A percentile compares a stretch with the other conserved stretches of the same genome.
Conservation (phyloP, 2,797 vertebrate species). For the Acanthurus lineatus region DNA sequence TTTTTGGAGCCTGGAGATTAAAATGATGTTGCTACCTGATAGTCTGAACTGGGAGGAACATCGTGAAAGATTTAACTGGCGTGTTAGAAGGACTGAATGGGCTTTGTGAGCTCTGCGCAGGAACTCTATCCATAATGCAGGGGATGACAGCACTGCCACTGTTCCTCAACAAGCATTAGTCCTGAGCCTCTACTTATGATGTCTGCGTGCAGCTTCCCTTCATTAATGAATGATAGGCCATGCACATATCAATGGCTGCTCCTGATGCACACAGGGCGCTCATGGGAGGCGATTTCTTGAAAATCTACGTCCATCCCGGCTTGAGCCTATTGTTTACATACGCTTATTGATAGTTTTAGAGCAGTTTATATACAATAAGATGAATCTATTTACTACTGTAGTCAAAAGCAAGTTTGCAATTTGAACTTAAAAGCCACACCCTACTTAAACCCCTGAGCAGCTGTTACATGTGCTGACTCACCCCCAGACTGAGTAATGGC, state of each 20-base stretch:
- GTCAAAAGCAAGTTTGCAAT: constrained; percentile 55
- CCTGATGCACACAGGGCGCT: constrained; percentile 14
- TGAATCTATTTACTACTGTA: constrained; percentile 30
- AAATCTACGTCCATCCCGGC: constrained; percentile 35
- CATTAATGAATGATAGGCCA: constrained; percentile 72
- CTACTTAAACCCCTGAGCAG: constrained; percentile 57
- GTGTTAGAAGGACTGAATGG: constrained; percentile 76
- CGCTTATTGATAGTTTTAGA: constrained; percentile 22
- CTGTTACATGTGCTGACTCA: constrained; percentile 63
- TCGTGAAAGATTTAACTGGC: constrained; percentile 83
- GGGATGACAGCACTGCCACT: constrained; percentile 71
- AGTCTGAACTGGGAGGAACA: constrained; percentile 66
- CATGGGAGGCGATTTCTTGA: constrained; percentile 29
- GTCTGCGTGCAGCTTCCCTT: constrained; percentile 60
- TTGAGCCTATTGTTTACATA: constrained; percentile 17
- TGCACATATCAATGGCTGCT: constrained; percentile 54
- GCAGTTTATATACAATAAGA: constrained; percentile 10
- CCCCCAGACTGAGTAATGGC: constrained; percentile 58
- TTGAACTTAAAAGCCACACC: constrained; percentile 63
- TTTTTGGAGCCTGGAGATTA: constrained; percentile 42
- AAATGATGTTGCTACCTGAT: constrained; percentile 71
- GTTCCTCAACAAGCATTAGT: constrained; percentile 65
- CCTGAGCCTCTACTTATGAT: constrained; percentile 69
- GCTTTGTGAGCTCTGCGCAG: constrained; percentile 77
- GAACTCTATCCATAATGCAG: constrained; percentile 85